Conservation (phyloP, 2,113 vertebrate species). For the Saguinus imperator region DNA sequence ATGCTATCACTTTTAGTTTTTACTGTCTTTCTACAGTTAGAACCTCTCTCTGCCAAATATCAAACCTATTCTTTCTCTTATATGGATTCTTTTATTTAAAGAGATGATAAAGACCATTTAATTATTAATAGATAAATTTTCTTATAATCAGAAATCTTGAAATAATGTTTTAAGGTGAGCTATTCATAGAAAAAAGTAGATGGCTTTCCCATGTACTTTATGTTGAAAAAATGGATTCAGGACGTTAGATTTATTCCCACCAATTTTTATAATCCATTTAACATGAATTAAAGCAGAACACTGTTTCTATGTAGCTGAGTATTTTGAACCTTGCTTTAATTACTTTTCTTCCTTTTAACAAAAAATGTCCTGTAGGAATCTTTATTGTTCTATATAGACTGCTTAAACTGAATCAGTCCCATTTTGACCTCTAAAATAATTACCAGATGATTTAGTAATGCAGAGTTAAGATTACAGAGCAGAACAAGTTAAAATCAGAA, state of each 20-base stretch:
- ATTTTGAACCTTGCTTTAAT: constrained; percentile 21
- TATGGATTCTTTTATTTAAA: neutral
- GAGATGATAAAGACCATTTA: neutral
- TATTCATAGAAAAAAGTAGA: neutral
- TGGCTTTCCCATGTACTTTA: neutral
- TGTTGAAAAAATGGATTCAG: neutral
- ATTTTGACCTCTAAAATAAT: constrained; percentile 50
- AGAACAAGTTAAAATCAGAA: neutral
- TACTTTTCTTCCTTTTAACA: constrained; percentile 12
- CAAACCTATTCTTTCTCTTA: neutral
- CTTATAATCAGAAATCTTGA: neutral
- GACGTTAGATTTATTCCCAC: neutral
- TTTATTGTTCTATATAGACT: neutral
- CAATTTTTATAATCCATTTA: neutral
- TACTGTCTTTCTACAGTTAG: neutral
- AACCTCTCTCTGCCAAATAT: neutral
- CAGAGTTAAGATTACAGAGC: neutral
- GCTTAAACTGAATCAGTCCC: neutral
- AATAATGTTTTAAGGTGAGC: neutral
- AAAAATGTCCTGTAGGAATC: neutral
- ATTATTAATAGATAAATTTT: neutral
- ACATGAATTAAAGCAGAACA: neutral
- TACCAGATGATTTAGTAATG: neutral
- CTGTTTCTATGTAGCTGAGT: neutral
- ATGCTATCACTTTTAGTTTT: neutral